Conservation (phyloP, 2,888 invertebrate genomes). For the Pristionchus maxplancki region DNA sequence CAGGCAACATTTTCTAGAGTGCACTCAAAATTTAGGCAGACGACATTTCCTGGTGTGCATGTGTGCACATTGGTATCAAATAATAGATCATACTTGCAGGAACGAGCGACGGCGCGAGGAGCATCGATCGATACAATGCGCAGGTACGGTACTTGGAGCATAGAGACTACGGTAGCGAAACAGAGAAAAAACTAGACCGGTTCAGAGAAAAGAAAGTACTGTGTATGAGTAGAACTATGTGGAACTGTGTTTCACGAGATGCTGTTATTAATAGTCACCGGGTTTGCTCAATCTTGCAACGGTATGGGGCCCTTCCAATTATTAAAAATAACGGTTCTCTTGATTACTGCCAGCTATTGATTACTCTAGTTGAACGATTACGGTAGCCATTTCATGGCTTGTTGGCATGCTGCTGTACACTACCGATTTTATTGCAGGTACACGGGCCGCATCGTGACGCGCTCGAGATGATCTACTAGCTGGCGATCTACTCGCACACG, state of each 20-base stretch:
- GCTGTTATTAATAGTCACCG: not conserved
- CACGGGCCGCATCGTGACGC: conserved; percentile 68
- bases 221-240: not conserved
- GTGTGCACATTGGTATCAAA: too few species aligned
- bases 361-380: not conserved
- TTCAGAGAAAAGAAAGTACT: too few species aligned
- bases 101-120: conserved; percentile 60
- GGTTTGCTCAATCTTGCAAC: not conserved
- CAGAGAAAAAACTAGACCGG: not conserved
- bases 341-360: too few species aligned
- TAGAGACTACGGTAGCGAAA: too few species aligned
- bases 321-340: too few species aligned
- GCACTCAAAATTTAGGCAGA: too few species aligned
- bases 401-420: conserved; percentile 85
- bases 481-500: conserved; percentile 71
- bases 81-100: not conserved
- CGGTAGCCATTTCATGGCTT: conserved; percentile 82
- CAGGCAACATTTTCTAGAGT: not conserved
- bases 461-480: conserved; percentile 74
- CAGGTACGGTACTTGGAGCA: conserved; percentile 55
- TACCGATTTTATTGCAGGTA: not conserved
- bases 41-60: too few species aligned
- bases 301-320: too few species aligned
- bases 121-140: conserved; percentile 65
- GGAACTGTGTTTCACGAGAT: not conserved